Evolutionary conservation across 2,113 vertebrate genomes (phyloP).

Genomic region (Urocynchramus pylzowi): DNA sequence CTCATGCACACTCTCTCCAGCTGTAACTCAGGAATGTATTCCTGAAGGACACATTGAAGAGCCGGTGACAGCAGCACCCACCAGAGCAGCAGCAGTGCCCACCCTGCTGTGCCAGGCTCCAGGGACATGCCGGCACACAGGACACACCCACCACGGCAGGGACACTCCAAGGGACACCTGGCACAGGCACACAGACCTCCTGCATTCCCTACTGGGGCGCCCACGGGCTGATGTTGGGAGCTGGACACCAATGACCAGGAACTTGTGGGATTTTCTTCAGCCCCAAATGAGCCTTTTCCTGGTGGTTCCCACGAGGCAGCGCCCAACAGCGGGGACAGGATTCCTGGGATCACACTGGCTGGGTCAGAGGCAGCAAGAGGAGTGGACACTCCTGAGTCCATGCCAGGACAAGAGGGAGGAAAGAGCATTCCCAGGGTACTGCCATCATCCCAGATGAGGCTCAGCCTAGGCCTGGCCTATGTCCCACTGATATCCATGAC

Average conservation of each 20-base stretch:
- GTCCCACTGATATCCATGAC: fast-evolving
- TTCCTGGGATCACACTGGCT: fast-evolving
- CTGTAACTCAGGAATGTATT: not conserved
- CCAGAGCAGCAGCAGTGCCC: not conserved
- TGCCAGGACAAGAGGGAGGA: not conserved
- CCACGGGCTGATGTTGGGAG: fast-evolving
- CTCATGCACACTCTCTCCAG: fast-evolving
- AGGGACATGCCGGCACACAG: not conserved
- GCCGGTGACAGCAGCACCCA: not conserved
- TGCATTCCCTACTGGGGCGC: fast-evolving
- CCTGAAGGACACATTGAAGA: not conserved
- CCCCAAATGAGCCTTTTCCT: not conserved
- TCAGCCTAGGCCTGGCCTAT: not conserved
- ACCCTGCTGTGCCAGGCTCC: not conserved
- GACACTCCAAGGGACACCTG: not conserved
- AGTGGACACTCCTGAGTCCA: not conserved
- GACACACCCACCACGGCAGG: not conserved
- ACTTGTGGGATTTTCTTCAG: not conserved
- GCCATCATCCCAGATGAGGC: fast-evolving
- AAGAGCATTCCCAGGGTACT: not conserved
- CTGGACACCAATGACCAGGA: not conserved
- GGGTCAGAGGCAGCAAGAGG: not conserved
- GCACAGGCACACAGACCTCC: not conserved
- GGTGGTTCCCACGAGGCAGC: not conserved
- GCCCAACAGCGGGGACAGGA: fast-evolving